A percentile compares a stretch with the other conserved stretches of the same genome.
These are phyloP conservation scores for Melitaea cinxia DNA, from an alignment of 1,140 invertebrate genomes.

Conservation along the genomic window DNA sequence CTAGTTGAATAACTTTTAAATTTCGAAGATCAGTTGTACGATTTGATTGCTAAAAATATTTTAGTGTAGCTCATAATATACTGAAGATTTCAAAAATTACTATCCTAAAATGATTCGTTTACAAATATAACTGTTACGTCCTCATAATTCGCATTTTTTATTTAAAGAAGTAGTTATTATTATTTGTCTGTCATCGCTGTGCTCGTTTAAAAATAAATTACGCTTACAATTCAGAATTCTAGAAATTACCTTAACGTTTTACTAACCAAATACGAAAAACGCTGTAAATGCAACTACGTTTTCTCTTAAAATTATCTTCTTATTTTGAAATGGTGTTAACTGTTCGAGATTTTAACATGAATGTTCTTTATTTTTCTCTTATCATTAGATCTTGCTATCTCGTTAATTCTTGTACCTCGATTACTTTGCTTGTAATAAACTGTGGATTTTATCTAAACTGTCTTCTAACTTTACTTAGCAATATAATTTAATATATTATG, in stretches of 20 bases:
- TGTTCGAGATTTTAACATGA: background rate
- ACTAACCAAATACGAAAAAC: background rate
- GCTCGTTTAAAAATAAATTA: background rate
- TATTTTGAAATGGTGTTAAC: background rate
- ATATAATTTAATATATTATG: background rate
- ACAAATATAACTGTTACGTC: background rate
- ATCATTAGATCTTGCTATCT: conserved; percentile 7
- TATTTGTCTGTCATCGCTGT: background rate
- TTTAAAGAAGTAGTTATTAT: background rate
- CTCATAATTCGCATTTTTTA: background rate
- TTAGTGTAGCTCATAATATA: no score
- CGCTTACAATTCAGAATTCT: background rate
- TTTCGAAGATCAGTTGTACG: background rate
- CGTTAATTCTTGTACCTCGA: background rate
- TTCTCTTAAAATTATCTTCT: background rate
- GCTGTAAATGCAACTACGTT: background rate
- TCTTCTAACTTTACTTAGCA: conserved; percentile 1
- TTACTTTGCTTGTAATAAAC: conserved; percentile 7
- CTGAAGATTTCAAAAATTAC: no score
- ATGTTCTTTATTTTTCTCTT: background rate
- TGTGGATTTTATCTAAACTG: conserved; percentile 16
- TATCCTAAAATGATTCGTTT: background rate
- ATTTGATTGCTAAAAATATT: background rate
- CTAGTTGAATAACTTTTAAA: background rate
- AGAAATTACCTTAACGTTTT: background rate